phyloP scores from a whole-genome alignment of 1,140 invertebrate genomes.

The Meloidogyne exigua region DNA sequence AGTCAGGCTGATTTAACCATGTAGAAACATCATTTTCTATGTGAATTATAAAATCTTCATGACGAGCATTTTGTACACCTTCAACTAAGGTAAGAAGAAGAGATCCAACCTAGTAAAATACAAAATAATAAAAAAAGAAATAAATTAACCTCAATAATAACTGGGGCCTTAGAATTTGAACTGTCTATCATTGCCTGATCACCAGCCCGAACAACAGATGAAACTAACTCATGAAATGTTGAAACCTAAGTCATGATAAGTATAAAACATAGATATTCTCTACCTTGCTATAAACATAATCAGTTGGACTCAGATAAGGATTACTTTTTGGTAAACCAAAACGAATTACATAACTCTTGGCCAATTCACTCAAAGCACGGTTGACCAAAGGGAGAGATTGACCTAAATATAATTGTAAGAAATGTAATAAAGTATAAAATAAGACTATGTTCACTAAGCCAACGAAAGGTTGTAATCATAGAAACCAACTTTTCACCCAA shows the following conservation, averaged over 20 bases:
- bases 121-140: not conserved
- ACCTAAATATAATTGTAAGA: not conserved
- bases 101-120: constrained; percentile 7
- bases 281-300: constrained; percentile 22
- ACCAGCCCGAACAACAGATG: constrained; percentile 12
- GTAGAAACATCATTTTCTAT: constrained; percentile 22
- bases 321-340: constrained; percentile 26
- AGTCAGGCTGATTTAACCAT: constrained; percentile 29
- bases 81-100: constrained; percentile 19
- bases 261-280: not conserved
- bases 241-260: constrained; percentile 3
- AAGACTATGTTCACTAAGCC: constrained; percentile 23
- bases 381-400: constrained; percentile 20
- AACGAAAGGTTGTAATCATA: constrained; percentile 12
- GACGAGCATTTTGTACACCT: constrained; percentile 20
- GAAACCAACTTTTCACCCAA: constrained; percentile 27
- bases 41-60: constrained; percentile 18
- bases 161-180: not conserved
- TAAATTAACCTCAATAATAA: constrained; percentile 21
- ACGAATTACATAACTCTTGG: constrained; percentile 18
- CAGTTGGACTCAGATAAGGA: constrained; percentile 20
- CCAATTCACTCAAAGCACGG: constrained; percentile 14
- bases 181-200: constrained; percentile 23
- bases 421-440: not conserved
- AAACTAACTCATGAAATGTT: constrained; percentile 27